Conservation (phyloP, 2,797 vertebrate species). For the Hydrophis major region DNA sequence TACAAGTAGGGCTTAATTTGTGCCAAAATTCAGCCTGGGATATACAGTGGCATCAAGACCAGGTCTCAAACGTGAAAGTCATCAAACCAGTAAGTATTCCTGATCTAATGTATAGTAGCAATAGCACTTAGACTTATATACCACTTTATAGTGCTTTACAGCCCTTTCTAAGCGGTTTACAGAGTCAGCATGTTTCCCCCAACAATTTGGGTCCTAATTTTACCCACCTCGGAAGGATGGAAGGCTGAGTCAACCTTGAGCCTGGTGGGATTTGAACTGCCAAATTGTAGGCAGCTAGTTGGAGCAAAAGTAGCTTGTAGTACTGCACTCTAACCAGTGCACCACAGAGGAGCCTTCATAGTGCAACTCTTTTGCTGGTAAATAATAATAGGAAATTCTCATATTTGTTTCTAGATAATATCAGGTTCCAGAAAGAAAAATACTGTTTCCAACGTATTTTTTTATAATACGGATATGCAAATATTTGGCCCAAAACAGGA, state of each 20-base stretch:
- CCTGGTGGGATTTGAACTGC: too few species aligned
- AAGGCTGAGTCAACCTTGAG: too few species aligned
- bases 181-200: too few species aligned
- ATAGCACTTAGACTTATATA: too few species aligned
- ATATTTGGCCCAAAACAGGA: not conserved
- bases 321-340: too few species aligned
- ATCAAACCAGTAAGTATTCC: not conserved
- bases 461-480: not conserved
- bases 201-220: too few species aligned
- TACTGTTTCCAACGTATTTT: not conserved
- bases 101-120: not conserved
- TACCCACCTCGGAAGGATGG: too few species aligned
- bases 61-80: not conserved
- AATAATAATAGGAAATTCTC: not conserved
- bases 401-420: not conserved
- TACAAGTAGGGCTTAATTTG: not conserved
- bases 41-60: not conserved
- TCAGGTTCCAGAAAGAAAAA: not conserved
- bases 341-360: not conserved
- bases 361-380: not conserved
- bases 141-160: too few species aligned
- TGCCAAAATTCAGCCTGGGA: not conserved
- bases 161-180: too few species aligned
- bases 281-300: too few species aligned
- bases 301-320: too few species aligned